phyloP scores from a whole-genome alignment of 2,888 invertebrate genomes.

The Cenopis cana region DNA sequence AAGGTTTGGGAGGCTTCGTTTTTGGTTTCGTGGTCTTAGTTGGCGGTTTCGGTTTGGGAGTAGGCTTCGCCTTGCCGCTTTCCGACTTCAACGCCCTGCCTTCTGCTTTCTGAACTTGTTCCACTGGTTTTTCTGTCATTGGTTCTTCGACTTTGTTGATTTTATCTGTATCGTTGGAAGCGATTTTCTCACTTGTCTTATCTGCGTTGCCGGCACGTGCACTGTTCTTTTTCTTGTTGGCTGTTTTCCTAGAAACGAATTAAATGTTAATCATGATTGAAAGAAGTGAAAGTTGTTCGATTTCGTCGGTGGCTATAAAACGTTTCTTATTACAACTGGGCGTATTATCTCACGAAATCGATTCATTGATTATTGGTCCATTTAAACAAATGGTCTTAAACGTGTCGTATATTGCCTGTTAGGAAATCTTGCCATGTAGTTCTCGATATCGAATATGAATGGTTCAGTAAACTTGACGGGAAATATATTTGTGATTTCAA shows the following conservation, averaged over 20 bases:
- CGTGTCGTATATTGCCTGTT: slow-evolving; percentile 3
- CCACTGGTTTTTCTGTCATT: slow-evolving; percentile 54
- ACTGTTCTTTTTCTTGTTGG: slow-evolving; percentile 74
- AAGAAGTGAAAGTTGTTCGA: slow-evolving; percentile 36
- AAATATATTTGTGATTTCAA: background rate
- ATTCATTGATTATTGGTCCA: slow-evolving; percentile 21
- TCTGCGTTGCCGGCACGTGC: slow-evolving; percentile 63
- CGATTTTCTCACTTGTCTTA: slow-evolving; percentile 57
- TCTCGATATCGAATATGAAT: background rate
- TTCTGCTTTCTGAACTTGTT: slow-evolving; percentile 54
- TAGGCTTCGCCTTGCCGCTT: slow-evolving; percentile 49
- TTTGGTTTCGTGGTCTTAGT: slow-evolving; percentile 53
- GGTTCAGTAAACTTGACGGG: background rate
- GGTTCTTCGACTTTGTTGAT: slow-evolving; percentile 59
- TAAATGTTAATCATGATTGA: slow-evolving; percentile 18
- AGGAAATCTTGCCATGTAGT: background rate
- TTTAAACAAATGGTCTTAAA: slow-evolving; percentile 17
- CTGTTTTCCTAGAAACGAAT: slow-evolving; percentile 66
- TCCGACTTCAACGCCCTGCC: slow-evolving; percentile 71
- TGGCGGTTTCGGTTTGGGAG: slow-evolving; percentile 65
- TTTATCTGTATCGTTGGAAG: slow-evolving; percentile 57
- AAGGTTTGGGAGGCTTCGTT: slow-evolving; percentile 68
- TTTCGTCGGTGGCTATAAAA: slow-evolving; percentile 16
- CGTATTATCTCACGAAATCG: slow-evolving; percentile 22
- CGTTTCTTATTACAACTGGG: slow-evolving; percentile 19